Conservation (phyloP, 2,113 vertebrate genomes). For the Percopsis transmontana region DNA sequence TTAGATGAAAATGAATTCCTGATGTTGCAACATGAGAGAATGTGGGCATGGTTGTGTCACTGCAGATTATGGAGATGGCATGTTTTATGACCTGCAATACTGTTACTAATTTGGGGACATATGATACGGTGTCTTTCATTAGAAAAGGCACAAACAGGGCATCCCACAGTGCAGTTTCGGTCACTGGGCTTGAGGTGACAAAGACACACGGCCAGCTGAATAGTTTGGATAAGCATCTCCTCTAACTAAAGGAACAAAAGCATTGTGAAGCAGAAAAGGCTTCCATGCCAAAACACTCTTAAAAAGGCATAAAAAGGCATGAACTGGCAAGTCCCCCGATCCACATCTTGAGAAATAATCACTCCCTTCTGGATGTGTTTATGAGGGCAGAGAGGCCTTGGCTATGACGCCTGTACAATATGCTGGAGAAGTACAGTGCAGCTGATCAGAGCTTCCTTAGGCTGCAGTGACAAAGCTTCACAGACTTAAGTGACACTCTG, state of each 20-base stretch:
- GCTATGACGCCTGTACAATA: slow-evolving; percentile 59
- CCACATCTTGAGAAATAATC: slow-evolving; percentile 78
- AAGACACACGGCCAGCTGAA: slow-evolving; percentile 48
- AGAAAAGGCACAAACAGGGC: slow-evolving; percentile 49
- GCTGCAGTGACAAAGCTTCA: slow-evolving; percentile 29
- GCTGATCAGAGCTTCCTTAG: slow-evolving; percentile 45
- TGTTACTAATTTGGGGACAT: slow-evolving; percentile 71
- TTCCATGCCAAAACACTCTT: slow-evolving; percentile 69
- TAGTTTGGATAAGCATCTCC: slow-evolving; percentile 49
- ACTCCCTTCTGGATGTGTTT: slow-evolving; percentile 76
- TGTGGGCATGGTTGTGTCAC: slow-evolving; percentile 54
- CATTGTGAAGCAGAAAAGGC: slow-evolving; percentile 55
- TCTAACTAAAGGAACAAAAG: slow-evolving; percentile 64
- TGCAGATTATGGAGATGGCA: slow-evolving; percentile 62
- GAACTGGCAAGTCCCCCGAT: slow-evolving; percentile 67
- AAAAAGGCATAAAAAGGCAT: slow-evolving; percentile 72
- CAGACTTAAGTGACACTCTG: slow-evolving; percentile 31
- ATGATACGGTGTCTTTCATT: slow-evolving; percentile 58
- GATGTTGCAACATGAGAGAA: slow-evolving; percentile 65
- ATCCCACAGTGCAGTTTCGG: slow-evolving; percentile 39
- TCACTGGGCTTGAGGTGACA: slow-evolving; percentile 58
- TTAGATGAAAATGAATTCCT: slow-evolving; percentile 66
- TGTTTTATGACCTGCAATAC: slow-evolving; percentile 61
- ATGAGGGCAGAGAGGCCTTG: slow-evolving; percentile 65
- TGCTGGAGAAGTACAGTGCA: slow-evolving; percentile 45